A percentile compares a stretch with the other conserved stretches of the same genome.
Evolutionary conservation across 2,797 vertebrate genomes (phyloP).

Genomic region (Gorsachius magnificus): DNA sequence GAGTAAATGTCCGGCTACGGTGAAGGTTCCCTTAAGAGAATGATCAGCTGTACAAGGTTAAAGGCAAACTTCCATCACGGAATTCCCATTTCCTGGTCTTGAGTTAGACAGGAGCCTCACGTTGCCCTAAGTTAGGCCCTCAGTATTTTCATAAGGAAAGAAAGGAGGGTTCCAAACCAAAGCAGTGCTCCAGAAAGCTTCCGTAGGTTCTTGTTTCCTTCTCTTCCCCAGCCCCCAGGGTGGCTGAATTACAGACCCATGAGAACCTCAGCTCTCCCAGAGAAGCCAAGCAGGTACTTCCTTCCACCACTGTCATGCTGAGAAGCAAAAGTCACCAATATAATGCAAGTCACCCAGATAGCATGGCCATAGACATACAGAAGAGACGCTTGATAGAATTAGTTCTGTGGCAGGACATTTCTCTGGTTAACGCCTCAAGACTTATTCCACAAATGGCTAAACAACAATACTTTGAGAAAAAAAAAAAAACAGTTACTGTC

Average conservation of each 20-base stretch:
- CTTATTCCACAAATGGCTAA: neutral
- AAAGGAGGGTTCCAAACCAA: neutral
- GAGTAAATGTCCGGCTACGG: rapidly evolving
- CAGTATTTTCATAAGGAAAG: rapidly evolving
- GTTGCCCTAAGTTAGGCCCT: no score
- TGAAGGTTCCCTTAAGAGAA: neutral
- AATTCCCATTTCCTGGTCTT: neutral
- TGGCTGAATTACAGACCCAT: rapidly evolving
- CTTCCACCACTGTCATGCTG: rapidly evolving
- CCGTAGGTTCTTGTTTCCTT: neutral
- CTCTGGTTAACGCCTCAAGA: neutral
- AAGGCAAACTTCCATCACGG: neutral
- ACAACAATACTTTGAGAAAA: rapidly evolving
- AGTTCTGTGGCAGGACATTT: neutral
- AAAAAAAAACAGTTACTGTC: neutral
- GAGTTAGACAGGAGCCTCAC: rapidly evolving
- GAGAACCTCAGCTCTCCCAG: neutral
- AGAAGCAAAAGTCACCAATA: neutral
- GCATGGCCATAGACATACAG: rapidly evolving
- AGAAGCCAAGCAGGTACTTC: neutral
- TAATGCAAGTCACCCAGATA: rapidly evolving
- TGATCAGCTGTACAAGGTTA: rapidly evolving
- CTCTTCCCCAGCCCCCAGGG: no score
- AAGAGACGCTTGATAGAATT: neutral
- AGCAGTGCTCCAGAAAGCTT: neutral